phyloP scores from a whole-genome alignment of 2,113 vertebrate genomes.

The Colossoma macropomum region DNA sequence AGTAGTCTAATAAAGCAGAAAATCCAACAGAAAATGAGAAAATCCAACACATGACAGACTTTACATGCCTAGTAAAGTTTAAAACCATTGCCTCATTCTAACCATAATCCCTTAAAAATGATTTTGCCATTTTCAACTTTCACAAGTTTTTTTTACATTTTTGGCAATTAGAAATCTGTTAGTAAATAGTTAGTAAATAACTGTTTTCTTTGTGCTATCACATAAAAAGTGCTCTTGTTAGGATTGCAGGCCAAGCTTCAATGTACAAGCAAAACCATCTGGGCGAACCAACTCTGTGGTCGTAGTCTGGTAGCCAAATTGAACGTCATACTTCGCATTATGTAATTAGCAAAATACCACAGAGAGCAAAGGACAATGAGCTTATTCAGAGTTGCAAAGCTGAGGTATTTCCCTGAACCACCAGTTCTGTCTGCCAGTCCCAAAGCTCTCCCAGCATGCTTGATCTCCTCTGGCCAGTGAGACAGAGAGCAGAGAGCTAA shows the following conservation, averaged over 20 bases:
- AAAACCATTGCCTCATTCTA: neutral
- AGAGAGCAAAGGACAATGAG: constrained; percentile 32
- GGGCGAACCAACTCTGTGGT: constrained; percentile 12
- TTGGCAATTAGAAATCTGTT: neutral
- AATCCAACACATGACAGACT: constrained; percentile 11
- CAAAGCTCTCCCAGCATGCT: neutral
- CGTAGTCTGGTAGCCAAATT: neutral
- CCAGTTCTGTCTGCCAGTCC: constrained; percentile 9
- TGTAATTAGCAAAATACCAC: constrained; percentile 31
- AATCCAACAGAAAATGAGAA: constrained; percentile 20
- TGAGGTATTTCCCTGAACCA: constrained; percentile 21
- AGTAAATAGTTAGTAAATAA: neutral
- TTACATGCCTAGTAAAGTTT: neutral
- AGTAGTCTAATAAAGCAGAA: constrained; percentile 6
- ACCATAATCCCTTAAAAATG: neutral
- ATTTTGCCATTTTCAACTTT: constrained; percentile 7
- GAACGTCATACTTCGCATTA: constrained; percentile 6
- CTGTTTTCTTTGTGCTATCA: neutral
- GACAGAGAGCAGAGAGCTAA: neutral
- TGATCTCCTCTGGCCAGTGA: constrained; percentile 14
- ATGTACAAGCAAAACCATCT: neutral
- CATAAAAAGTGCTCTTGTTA: neutral
- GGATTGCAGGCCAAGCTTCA: neutral
- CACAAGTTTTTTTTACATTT: neutral
- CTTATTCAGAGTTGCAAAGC: constrained; percentile 33